A percentile compares a stretch with the other conserved stretches of the same genome.
These are phyloP conservation scores for Clarias laeviceps DNA, from an alignment of 2,797 vertebrate genomes.

Conservation along the genomic window DNA sequence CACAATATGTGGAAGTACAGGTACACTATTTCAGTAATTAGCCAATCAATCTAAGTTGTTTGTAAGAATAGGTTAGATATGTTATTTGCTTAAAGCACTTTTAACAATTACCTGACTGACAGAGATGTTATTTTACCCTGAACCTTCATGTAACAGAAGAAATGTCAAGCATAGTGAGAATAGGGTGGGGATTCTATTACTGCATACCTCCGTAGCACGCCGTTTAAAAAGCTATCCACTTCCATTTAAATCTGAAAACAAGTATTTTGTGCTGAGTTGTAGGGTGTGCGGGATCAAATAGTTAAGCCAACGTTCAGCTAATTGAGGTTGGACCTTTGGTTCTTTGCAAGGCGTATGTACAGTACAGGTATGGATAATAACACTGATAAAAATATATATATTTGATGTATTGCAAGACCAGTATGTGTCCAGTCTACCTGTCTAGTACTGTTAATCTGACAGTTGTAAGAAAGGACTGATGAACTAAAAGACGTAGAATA, in stretches of 20 bases:
- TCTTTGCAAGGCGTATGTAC: background rate
- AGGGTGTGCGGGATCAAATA: background rate
- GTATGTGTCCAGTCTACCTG: background rate
- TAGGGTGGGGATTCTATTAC: conserved; percentile 4
- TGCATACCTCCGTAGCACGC: background rate
- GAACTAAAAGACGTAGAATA: too few species aligned
- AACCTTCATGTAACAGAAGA: conserved; percentile 3
- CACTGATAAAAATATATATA: background rate
- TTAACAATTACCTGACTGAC: conserved; percentile 17
- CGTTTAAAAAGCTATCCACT: background rate
- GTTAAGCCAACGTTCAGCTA: background rate
- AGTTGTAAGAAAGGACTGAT: background rate
- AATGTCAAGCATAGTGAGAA: background rate
- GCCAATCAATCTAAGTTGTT: background rate
- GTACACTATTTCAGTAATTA: conserved; percentile 11
- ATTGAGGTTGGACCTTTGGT: background rate
- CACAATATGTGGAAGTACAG: conserved; percentile 6
- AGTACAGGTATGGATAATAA: too few species aligned
- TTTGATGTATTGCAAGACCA: background rate
- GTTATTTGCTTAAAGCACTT: background rate
- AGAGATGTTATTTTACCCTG: conserved; percentile 15
- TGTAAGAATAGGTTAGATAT: background rate
- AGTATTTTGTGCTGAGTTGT: background rate
- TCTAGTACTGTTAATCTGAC: background rate
- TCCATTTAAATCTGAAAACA: background rate